These are phyloP conservation scores for Drosophila flavopinicola DNA, from an alignment of 2,888 invertebrate species.

Conservation along the genomic window DNA sequence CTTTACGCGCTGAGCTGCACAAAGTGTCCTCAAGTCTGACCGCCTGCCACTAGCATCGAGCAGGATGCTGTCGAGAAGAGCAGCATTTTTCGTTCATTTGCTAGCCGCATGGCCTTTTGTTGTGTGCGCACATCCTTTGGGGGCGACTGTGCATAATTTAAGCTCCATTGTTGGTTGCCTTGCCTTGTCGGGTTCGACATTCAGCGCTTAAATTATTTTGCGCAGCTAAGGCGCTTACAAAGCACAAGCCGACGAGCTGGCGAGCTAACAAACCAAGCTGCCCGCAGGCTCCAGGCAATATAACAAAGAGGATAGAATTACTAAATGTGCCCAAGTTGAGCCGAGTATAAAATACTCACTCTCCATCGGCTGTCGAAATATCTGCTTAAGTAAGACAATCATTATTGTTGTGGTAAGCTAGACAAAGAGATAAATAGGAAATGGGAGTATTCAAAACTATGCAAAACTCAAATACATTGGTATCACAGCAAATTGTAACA, in stretches of 20 bases:
- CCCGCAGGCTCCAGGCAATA: constrained; percentile 27
- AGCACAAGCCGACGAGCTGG: constrained; percentile 26
- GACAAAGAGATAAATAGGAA: too few relatives aligned
- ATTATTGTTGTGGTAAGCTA: too few relatives aligned
- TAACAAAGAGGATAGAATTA: constrained; percentile 20
- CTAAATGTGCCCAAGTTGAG: neutral
- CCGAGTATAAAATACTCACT: constrained; percentile 16
- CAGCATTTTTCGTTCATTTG: constrained; percentile 15
- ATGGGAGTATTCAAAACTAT: too few relatives aligned
- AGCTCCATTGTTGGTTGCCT: constrained; percentile 45
- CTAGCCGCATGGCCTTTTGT: constrained; percentile 23
- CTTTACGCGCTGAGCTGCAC: constrained; percentile 9
- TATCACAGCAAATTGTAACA: too few relatives aligned
- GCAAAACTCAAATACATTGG: too few relatives aligned
- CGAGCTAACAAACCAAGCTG: constrained; percentile 18
- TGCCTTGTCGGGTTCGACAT: constrained; percentile 34
- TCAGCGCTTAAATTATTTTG: constrained; percentile 60
- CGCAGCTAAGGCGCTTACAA: constrained; percentile 48
- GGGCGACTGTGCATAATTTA: constrained; percentile 49
- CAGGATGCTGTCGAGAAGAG: constrained; percentile 25
- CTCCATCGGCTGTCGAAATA: neutral
- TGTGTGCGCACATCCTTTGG: constrained; percentile 43
- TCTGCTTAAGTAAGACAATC: too few relatives aligned
- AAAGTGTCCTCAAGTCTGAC: constrained; percentile 37
- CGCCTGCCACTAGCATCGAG: constrained; percentile 20